Evolutionary conservation across 2,113 vertebrate species (phyloP).

Genomic region (Melanotaenia duboulayi): DNA sequence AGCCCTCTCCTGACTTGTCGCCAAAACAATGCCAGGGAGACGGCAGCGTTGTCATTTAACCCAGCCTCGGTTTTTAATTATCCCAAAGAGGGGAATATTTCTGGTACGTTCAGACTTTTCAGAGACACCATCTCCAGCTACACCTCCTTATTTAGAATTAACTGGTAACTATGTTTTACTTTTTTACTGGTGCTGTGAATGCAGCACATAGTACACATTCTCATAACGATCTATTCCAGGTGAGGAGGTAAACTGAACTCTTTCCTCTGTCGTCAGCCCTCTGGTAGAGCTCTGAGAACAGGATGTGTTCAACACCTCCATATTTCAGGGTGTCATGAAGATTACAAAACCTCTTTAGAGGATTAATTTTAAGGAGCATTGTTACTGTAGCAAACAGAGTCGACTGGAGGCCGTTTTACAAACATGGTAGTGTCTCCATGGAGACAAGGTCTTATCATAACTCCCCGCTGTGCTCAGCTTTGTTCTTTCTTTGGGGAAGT

Average conservation of each 20-base stretch:
- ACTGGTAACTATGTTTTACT: neutral
- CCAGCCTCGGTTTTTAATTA: neutral
- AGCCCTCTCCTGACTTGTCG: conserved; percentile 4
- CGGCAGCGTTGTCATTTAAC: neutral
- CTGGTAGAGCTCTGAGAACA: neutral
- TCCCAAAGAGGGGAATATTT: conserved; percentile 10
- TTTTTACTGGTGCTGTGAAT: neutral
- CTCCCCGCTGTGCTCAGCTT: conserved; percentile 19
- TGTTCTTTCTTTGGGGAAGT: neutral
- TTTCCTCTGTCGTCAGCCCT: neutral
- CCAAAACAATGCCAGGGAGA: neutral
- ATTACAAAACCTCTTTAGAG: neutral
- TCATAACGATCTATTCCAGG: conserved; percentile 2
- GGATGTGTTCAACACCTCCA: rapidly evolving
- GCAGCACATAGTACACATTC: conserved; percentile 3
- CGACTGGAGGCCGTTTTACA: too few relatives aligned
- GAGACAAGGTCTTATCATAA: neutral
- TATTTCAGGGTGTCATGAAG: neutral
- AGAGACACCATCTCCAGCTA: neutral
- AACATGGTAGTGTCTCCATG: neutral
- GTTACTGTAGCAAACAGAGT: neutral
- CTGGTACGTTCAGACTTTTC: neutral
- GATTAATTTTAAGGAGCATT: neutral
- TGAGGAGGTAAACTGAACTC: conserved; percentile 1
- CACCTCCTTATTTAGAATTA: neutral